phyloP scores from a whole-genome alignment of 2,797 vertebrate species.

The Pangasius djambal region DNA sequence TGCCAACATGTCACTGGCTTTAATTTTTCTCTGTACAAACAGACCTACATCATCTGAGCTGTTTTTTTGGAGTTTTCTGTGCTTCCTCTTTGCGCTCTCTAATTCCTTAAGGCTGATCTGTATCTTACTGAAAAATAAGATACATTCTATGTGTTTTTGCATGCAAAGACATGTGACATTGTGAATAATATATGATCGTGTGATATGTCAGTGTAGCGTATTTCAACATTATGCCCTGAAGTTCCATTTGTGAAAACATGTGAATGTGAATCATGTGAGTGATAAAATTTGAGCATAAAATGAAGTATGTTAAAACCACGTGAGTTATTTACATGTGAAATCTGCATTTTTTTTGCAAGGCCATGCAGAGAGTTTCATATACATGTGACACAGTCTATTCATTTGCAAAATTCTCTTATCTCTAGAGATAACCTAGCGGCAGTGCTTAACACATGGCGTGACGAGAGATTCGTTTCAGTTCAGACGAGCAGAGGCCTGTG shows the following conservation, averaged over 20 bases:
- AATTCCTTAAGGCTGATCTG: too few species aligned
- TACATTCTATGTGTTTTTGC: background rate
- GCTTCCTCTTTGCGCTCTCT: background rate
- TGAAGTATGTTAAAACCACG: too few species aligned
- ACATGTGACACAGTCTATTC: slow-evolving; percentile 15
- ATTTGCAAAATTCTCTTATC: slow-evolving; percentile 40
- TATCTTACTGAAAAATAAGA: background rate
- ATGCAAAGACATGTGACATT: background rate
- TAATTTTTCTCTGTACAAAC: background rate
- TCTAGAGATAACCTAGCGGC: background rate
- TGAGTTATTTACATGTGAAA: background rate
- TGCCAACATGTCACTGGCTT: background rate
- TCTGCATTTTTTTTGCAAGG: background rate
- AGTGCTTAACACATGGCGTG: background rate
- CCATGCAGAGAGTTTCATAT: slow-evolving; percentile 1
- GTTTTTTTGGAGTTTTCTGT: background rate
- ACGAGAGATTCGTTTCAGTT: background rate
- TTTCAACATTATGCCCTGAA: background rate
- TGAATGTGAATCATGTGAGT: background rate
- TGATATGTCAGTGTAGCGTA: background rate
- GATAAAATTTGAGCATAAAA: too few species aligned
- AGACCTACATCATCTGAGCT: background rate
- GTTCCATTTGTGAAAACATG: background rate
- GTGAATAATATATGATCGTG: background rate
- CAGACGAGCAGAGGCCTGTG: background rate